These are phyloP conservation scores for Hoplodrina ambigua DNA, from an alignment of 2,888 invertebrate species.

Conservation along the genomic window DNA sequence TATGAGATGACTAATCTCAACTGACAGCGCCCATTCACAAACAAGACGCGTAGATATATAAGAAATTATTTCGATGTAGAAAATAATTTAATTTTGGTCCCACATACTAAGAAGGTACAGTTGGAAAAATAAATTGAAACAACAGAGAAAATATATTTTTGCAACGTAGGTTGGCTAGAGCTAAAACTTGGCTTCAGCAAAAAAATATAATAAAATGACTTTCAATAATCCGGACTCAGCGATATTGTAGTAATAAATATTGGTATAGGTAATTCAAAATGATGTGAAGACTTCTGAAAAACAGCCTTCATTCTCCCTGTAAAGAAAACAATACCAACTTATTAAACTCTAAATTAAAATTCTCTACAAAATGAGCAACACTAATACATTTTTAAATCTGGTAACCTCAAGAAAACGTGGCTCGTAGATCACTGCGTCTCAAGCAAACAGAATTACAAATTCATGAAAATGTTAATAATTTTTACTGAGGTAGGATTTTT, in stretches of 20 bases:
- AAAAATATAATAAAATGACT: not conserved
- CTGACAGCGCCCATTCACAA: too few relatives aligned
- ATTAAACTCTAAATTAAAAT: conserved; percentile 38
- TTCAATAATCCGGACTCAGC: not conserved
- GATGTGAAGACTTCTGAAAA: not conserved
- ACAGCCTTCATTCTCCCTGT: not conserved
- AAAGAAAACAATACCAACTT: conserved; percentile 28
- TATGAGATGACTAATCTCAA: too few relatives aligned
- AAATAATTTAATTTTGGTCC: not conserved
- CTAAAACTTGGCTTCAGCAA: conserved; percentile 10
- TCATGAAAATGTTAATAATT: conserved; percentile 85
- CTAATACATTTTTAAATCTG: conserved; percentile 70
- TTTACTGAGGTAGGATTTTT: conserved; percentile 77
- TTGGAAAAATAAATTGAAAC: conserved; percentile 11
- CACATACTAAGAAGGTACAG: not conserved
- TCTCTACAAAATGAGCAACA: conserved; percentile 55
- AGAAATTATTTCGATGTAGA: not conserved
- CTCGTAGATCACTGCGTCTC: conserved; percentile 70
- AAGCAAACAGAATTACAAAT: conserved; percentile 79
- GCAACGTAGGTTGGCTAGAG: not conserved
- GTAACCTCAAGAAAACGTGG: conserved; percentile 67
- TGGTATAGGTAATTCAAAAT: not conserved
- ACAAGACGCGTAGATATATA: too few relatives aligned
- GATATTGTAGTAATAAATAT: not conserved
- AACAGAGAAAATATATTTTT: conserved; percentile 5